Evolutionary conservation across 1,140 invertebrate genomes (phyloP).

Genomic region (Hylyphantes graminicola): DNA sequence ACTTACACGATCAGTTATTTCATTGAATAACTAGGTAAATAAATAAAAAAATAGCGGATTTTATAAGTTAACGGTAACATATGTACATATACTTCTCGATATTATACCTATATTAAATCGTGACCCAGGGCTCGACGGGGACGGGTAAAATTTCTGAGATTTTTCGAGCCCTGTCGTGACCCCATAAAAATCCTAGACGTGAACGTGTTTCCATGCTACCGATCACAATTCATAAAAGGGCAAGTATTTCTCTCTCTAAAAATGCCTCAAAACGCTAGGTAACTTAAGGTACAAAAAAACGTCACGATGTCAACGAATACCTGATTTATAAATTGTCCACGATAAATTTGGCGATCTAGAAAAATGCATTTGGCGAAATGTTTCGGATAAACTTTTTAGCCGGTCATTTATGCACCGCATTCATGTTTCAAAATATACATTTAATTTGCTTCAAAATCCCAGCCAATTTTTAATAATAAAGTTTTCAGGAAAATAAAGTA

Average conservation of each 20-base stretch:
- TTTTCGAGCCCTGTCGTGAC: too few species aligned
- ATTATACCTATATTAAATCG: slow-evolving; percentile 9
- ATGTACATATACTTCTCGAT: slow-evolving; percentile 25
- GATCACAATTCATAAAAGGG: slow-evolving; percentile 27
- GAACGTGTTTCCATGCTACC: slow-evolving; percentile 3
- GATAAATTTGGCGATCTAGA: slow-evolving; percentile 2
- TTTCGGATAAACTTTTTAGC: too few species aligned
- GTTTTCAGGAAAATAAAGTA: too few species aligned
- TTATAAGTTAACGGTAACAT: slow-evolving; percentile 1
- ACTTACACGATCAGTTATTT: too few species aligned
- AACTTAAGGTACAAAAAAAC: slow-evolving; percentile 10
- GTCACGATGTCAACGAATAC: background rate
- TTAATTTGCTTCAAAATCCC: too few species aligned
- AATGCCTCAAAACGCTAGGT: slow-evolving; percentile 1
- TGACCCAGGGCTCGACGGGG: too few species aligned
- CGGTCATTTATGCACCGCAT: too few species aligned
- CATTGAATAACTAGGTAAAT: too few species aligned
- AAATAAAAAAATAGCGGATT: too few species aligned
- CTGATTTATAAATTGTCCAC: background rate
- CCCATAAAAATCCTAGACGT: slow-evolving; percentile 18
- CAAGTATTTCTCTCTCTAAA: slow-evolving; percentile 1
- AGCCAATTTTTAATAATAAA: too few species aligned
- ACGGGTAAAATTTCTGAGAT: too few species aligned
- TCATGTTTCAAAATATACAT: too few species aligned
- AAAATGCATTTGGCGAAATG: background rate